Conservation (phyloP, 2,113 vertebrate genomes). For the Ifrita kowaldi region DNA sequence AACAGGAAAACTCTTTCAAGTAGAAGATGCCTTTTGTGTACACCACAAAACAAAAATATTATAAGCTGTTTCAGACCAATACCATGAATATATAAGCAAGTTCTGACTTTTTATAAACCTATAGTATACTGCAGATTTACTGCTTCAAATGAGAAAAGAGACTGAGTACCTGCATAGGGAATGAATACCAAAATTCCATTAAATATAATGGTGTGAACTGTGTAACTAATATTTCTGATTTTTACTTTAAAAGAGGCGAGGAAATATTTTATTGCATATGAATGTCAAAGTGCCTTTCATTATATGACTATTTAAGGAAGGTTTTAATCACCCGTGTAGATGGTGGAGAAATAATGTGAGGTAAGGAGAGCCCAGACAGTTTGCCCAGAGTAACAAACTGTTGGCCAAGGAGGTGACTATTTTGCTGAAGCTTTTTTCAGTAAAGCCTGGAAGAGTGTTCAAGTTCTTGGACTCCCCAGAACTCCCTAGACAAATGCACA, state of each 20-base stretch:
- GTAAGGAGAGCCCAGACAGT: background rate
- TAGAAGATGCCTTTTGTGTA: background rate
- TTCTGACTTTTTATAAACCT: background rate
- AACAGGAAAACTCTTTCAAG: background rate
- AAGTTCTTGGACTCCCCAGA: background rate
- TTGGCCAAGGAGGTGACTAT: background rate
- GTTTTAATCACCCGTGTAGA: background rate
- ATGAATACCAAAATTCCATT: background rate
- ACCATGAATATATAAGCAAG: background rate
- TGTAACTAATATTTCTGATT: background rate
- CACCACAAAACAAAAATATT: background rate
- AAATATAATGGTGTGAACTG: background rate
- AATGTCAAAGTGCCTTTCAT: background rate
- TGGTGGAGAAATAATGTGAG: background rate
- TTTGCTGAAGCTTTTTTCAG: background rate
- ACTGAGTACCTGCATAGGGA: background rate
- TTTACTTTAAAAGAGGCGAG: background rate
- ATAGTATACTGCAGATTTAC: background rate
- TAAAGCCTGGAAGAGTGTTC: background rate
- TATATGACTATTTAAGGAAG: background rate
- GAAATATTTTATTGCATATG: background rate
- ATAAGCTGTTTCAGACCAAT: background rate
- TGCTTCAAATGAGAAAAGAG: background rate
- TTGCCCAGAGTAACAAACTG: background rate
- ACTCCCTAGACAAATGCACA: rapidly evolving